A percentile compares a stretch with the other conserved stretches of the same genome.
Conservation (phyloP, 2,888 invertebrate species). For the Habrosyne pyritoides region DNA sequence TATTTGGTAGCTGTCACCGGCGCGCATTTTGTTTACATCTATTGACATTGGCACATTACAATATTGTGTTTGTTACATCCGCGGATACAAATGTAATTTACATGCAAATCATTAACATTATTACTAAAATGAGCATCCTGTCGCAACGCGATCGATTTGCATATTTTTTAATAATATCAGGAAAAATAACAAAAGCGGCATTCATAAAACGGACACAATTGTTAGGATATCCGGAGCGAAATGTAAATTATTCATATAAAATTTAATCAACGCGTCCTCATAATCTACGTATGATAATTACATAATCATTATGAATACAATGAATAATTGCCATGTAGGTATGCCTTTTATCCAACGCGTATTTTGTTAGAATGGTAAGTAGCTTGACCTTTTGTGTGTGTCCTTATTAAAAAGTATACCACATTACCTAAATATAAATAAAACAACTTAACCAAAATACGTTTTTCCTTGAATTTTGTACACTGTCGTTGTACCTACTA, state of each 20-base stretch:
- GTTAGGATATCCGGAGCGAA: slow-evolving; percentile 72
- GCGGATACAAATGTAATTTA: slow-evolving; percentile 74
- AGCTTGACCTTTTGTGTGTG: background rate
- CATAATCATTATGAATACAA: slow-evolving; percentile 49
- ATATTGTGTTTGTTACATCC: slow-evolving; percentile 75
- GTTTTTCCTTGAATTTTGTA: background rate
- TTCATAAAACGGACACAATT: slow-evolving; percentile 70
- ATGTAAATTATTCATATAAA: slow-evolving; percentile 74
- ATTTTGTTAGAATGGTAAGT: slow-evolving; percentile 4
- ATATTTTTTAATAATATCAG: slow-evolving; percentile 81
- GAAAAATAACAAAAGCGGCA: slow-evolving; percentile 71
- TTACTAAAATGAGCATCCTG: slow-evolving; percentile 81
- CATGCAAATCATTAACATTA: slow-evolving; percentile 78
- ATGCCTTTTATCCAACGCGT: slow-evolving; percentile 5
- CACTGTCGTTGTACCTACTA: no score
- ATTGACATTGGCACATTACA: slow-evolving; percentile 61
- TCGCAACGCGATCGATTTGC: slow-evolving; percentile 76
- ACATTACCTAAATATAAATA: background rate
- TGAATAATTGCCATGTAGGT: slow-evolving; percentile 25
- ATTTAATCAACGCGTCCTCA: slow-evolving; percentile 70
- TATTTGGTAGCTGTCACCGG: background rate
- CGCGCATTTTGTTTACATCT: slow-evolving; percentile 60
- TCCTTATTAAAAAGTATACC: background rate
- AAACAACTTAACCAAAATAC: background rate
- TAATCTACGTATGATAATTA: slow-evolving; percentile 70